Evolutionary conservation across 2,113 vertebrate genomes (phyloP).

Genomic region (Otus sunia): DNA sequence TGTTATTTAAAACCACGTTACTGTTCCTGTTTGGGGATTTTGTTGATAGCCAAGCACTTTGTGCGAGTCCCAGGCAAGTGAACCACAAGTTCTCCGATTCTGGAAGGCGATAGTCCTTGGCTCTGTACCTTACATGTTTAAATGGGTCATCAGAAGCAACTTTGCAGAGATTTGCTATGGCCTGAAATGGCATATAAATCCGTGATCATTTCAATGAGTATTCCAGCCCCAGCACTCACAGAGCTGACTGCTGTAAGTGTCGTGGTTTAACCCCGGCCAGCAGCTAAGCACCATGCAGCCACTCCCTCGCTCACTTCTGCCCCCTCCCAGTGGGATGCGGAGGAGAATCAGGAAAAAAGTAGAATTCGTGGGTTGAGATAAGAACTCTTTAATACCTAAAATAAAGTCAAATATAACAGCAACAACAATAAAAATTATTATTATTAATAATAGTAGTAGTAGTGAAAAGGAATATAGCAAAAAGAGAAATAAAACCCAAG

Average conservation of each 20-base stretch:
- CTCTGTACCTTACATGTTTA: background rate
- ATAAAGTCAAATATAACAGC: too few relatives aligned
- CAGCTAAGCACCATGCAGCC: too few relatives aligned
- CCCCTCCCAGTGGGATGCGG: too few relatives aligned
- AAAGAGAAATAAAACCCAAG: too few relatives aligned
- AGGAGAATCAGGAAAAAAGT: too few relatives aligned
- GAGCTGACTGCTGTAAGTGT: background rate
- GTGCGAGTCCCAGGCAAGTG: background rate
- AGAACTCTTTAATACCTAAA: too few relatives aligned
- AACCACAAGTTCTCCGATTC: background rate
- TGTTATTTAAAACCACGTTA: background rate
- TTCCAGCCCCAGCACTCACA: background rate
- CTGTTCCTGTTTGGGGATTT: background rate
- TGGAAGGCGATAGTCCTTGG: background rate
- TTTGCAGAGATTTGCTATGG: background rate
- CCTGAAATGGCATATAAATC: background rate
- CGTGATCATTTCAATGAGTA: background rate
- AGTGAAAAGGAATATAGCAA: too few relatives aligned
- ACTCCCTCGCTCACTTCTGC: too few relatives aligned
- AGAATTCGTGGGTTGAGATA: too few relatives aligned
- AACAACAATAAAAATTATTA: too few relatives aligned
- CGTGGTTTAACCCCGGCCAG: too few relatives aligned
- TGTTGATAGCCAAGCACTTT: background rate
- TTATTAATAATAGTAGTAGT: too few relatives aligned
- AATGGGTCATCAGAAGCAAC: background rate